These are phyloP conservation scores for Heteromormyrus szaboi DNA, from an alignment of 2,797 vertebrate species.

Conservation along the genomic window DNA sequence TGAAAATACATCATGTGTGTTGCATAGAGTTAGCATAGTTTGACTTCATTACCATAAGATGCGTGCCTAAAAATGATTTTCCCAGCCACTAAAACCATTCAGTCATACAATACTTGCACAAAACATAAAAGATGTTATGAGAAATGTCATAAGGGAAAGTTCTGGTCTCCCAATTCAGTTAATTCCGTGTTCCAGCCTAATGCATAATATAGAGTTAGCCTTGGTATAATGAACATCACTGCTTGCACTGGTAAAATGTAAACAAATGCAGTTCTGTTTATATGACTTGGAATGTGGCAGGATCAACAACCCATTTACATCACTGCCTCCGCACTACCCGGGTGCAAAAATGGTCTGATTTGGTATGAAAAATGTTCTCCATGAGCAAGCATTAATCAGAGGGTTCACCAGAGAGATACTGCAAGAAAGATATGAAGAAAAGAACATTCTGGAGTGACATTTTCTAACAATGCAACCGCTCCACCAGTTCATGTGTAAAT, in stretches of 20 bases:
- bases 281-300: background rate
- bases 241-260: background rate
- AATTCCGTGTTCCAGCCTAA: constrained; percentile 56
- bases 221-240: background rate
- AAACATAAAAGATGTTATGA: background rate
- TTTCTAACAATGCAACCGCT: background rate
- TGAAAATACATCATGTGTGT: constrained; percentile 1
- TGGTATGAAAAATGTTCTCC: background rate
- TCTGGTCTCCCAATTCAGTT: background rate
- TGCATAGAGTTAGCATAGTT: constrained; percentile 46
- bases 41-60: constrained; percentile 52
- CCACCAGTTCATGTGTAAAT: background rate
- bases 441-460: background rate
- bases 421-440: background rate
- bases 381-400: background rate
- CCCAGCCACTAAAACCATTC: constrained; percentile 38
- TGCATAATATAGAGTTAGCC: constrained; percentile 43
- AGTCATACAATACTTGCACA: background rate
- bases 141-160: background rate
- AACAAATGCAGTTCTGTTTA: constrained; percentile 8
- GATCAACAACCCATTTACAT: background rate
- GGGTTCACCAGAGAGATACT: background rate
- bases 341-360: background rate
- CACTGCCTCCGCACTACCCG: background rate
- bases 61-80: constrained; percentile 61